A percentile compares a stretch with the other conserved stretches of the same genome.
Conservation (phyloP, 2,888 invertebrate species). For the Drosophila yooni region DNA sequence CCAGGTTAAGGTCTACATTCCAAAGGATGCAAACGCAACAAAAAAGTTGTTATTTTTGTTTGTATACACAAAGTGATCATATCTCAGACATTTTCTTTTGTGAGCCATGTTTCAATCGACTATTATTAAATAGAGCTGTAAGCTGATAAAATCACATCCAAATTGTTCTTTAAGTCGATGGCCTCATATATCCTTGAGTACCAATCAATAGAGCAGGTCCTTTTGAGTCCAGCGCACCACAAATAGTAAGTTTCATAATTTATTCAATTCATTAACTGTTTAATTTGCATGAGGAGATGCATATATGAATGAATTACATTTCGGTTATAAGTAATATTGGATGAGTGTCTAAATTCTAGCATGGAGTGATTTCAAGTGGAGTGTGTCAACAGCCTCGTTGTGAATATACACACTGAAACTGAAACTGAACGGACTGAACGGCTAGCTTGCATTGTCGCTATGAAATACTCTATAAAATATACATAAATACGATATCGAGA, state of each 20-base stretch:
- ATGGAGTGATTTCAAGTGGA: conserved; percentile 15
- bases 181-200: background rate
- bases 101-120: background rate
- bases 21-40: background rate
- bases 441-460: conserved; percentile 28
- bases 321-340: conserved; percentile 33
- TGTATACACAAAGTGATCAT: background rate
- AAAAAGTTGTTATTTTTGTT: background rate
- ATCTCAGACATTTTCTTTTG: background rate
- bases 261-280: conserved; percentile 48
- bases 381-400: conserved; percentile 21
- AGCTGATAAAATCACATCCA: background rate
- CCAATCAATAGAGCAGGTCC: background rate
- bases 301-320: conserved; percentile 43
- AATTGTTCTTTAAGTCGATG: background rate
- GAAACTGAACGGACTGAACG: conserved; percentile 16
- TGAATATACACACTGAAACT: conserved; percentile 31
- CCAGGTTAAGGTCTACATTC: background rate
- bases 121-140: background rate
- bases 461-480: conserved; percentile 26
- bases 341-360: conserved; percentile 34
- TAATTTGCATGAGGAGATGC: conserved; percentile 28
- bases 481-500: conserved; percentile 28
- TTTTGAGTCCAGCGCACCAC: background rate
- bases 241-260: conserved; percentile 15